phyloP scores from a whole-genome alignment of 2,113 vertebrate species.

The Heterocephalus glaber region DNA sequence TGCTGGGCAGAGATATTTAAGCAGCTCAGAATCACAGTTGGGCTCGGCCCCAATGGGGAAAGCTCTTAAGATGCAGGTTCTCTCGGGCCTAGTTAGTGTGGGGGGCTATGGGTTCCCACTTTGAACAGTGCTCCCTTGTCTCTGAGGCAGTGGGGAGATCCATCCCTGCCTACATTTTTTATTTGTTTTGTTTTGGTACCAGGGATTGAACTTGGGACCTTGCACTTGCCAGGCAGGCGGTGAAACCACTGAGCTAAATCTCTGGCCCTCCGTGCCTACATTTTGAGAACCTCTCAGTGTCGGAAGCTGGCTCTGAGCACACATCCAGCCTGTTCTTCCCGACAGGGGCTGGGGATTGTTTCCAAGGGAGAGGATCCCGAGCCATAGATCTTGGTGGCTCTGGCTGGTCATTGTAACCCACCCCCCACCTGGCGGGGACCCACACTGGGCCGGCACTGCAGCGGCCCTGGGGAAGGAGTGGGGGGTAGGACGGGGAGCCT shows the following conservation, averaged over 20 bases:
- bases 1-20: background rate
- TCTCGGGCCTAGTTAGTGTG: background rate
- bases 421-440: background rate
- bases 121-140: background rate
- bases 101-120: background rate
- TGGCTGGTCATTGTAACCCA: background rate
- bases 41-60: background rate
- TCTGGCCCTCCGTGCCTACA: no score
- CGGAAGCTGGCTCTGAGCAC: background rate
- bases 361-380: background rate
- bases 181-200: no score
- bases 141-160: background rate
- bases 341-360: background rate
- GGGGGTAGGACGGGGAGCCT: accelerated
- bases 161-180: no score
- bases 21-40: background rate
- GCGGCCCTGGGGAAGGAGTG: background rate
- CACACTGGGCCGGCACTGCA: background rate
- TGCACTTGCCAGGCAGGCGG: no score
- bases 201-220: no score
- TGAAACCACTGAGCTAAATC: no score
- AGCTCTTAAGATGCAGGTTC: background rate
- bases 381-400: background rate
- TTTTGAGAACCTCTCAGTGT: background rate
- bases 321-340: background rate